A percentile compares a stretch with the other conserved stretches of the same genome.
phyloP scores from a whole-genome alignment of 2,888 invertebrate genomes.

The Lamellibrachia columna region DNA sequence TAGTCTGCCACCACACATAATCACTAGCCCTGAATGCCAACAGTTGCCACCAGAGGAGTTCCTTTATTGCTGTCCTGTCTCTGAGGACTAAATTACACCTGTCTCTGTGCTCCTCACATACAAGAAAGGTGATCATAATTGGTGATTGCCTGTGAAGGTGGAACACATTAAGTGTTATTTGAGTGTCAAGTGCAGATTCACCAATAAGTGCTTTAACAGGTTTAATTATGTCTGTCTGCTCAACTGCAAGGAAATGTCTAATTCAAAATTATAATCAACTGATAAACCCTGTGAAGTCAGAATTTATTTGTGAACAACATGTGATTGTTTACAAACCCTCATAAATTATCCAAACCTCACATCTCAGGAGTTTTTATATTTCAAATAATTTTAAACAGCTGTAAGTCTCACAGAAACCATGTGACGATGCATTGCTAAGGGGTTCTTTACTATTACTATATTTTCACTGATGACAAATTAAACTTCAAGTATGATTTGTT shows the following conservation, averaged over 20 bases:
- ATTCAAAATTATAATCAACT: not conserved
- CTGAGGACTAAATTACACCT: conserved; percentile 4
- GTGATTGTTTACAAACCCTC: not conserved
- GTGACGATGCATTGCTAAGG: no score
- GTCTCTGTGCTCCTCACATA: not conserved
- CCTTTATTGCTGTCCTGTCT: not conserved
- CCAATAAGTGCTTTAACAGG: not conserved
- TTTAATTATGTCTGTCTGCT: not conserved
- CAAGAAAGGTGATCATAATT: not conserved
- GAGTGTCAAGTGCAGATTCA: not conserved
- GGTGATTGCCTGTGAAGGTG: not conserved
- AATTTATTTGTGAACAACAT: not conserved
- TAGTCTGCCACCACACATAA: not conserved
- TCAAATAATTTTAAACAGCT: no score
- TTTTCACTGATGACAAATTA: no score
- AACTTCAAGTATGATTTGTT: no score
- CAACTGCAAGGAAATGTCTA: not conserved
- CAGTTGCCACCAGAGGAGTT: not conserved
- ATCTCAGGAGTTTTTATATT: no score
- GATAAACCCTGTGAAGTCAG: not conserved
- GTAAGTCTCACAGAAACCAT: no score
- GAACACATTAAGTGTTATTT: not conserved
- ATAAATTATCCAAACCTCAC: not conserved
- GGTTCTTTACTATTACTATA: no score
- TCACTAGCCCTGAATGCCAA: not conserved